phyloP scores from a whole-genome alignment of 1,140 invertebrate genomes.

The Uloborus diversus region DNA sequence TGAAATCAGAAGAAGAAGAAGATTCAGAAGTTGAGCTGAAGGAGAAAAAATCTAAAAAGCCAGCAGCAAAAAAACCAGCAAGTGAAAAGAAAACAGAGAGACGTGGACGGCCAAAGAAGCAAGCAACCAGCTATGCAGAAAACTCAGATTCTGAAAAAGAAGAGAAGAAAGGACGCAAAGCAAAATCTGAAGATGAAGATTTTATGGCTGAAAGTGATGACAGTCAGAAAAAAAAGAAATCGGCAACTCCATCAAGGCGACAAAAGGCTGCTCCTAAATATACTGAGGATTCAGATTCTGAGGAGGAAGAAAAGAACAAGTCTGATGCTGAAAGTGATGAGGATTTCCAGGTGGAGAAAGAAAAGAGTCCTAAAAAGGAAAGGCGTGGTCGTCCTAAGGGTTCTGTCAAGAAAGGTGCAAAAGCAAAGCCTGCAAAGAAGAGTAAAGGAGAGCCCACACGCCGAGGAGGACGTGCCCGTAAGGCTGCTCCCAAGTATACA shows the following conservation, averaged over 20 bases:
- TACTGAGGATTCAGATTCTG: constrained; percentile 17
- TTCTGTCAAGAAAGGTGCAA: no score
- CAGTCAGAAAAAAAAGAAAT: neutral
- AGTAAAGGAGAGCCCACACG: neutral
- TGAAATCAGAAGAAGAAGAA: neutral
- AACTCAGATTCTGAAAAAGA: constrained; percentile 15
- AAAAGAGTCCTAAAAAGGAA: neutral
- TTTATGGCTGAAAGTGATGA: neutral
- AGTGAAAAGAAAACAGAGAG: neutral
- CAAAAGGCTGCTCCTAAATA: constrained; percentile 10
- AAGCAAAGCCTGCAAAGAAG: neutral
- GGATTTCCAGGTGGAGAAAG: neutral
- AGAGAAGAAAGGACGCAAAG: neutral
- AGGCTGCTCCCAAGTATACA: constrained; percentile 3
- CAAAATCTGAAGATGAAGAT: neutral
- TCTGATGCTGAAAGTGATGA: neutral
- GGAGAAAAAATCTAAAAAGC: neutral
- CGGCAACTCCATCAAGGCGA: neutral
- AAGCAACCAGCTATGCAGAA: neutral
- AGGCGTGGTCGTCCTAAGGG: no score
- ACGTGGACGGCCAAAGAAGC: neutral
- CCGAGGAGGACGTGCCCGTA: neutral
- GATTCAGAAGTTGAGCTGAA: neutral
- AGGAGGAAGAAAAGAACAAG: neutral
- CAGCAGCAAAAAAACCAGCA: neutral